Evolutionary conservation across 2,113 vertebrate genomes (phyloP).

Genomic region (Cynocephalus volans): DNA sequence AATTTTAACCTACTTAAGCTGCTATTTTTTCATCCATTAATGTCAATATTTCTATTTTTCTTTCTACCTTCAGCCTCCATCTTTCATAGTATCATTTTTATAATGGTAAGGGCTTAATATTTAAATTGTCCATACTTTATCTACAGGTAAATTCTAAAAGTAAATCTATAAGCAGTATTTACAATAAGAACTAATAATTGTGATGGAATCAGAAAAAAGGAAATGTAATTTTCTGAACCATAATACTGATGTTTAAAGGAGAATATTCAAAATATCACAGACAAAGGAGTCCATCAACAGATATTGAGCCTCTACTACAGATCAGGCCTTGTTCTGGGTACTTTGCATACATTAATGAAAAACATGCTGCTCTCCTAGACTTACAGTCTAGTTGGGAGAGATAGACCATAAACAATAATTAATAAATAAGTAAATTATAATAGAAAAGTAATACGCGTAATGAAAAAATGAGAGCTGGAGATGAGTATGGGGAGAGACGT

Average conservation of each 20-base stretch:
- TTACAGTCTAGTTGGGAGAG: neutral
- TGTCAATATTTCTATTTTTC: neutral
- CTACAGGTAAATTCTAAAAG: neutral
- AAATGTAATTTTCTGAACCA: neutral
- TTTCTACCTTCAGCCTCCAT: neutral
- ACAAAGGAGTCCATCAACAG: neutral
- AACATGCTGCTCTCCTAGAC: neutral
- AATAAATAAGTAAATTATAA: neutral
- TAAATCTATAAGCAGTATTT: conserved; percentile 49
- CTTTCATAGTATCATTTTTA: neutral
- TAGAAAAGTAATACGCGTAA: neutral
- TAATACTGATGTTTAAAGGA: neutral
- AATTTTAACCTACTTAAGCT: no score
- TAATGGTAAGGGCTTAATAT: neutral
- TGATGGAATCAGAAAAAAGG: neutral
- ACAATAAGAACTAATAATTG: conserved; percentile 28
- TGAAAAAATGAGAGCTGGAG: neutral
- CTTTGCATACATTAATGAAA: conserved; percentile 5
- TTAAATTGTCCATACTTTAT: conserved; percentile 16
- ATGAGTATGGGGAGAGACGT: neutral
- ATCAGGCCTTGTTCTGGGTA: neutral
- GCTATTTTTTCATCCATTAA: neutral
- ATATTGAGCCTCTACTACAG: neutral
- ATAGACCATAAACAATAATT: neutral
- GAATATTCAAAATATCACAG: neutral